Conservation (phyloP, 1,140 invertebrate genomes). For the Delia radicum region DNA sequence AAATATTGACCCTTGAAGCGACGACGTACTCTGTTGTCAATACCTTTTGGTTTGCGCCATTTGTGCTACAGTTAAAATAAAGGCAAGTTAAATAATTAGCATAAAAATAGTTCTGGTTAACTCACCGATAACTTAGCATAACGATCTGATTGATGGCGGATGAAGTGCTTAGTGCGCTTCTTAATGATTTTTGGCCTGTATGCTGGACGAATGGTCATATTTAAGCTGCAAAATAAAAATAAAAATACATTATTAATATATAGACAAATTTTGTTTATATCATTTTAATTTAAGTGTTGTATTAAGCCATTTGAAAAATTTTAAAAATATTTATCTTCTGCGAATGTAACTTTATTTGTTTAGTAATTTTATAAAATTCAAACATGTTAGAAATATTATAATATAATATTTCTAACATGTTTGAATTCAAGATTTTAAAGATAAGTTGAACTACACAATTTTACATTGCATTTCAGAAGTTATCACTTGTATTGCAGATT, state of each 20-base stretch:
- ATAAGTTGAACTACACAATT: too few species aligned
- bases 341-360: too few species aligned
- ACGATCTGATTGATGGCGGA: constrained; percentile 93
- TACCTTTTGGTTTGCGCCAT: constrained; percentile 77
- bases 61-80: constrained; percentile 55
- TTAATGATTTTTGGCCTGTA: constrained; percentile 89
- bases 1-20: constrained; percentile 98
- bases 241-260: constrained; percentile 9
- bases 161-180: constrained; percentile 96
- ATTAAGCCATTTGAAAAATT: too few species aligned
- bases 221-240: constrained; percentile 44
- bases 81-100: background rate
- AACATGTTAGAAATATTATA: too few species aligned
- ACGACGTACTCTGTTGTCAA: constrained; percentile 98
- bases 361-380: too few species aligned
- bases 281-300: background rate
- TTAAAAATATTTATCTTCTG: too few species aligned
- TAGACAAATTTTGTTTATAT: background rate
- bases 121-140: constrained; percentile 92
- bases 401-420: too few species aligned
- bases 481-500: too few species aligned
- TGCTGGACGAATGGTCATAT: constrained; percentile 84
- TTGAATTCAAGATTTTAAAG: too few species aligned
- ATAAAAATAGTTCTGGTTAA: constrained; percentile 26
- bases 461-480: too few species aligned